Evolutionary conservation across 2,113 vertebrate genomes (phyloP), one percentile per base, ranked within the genome.

Genomic region (Lophotis ruficrista): DNA sequence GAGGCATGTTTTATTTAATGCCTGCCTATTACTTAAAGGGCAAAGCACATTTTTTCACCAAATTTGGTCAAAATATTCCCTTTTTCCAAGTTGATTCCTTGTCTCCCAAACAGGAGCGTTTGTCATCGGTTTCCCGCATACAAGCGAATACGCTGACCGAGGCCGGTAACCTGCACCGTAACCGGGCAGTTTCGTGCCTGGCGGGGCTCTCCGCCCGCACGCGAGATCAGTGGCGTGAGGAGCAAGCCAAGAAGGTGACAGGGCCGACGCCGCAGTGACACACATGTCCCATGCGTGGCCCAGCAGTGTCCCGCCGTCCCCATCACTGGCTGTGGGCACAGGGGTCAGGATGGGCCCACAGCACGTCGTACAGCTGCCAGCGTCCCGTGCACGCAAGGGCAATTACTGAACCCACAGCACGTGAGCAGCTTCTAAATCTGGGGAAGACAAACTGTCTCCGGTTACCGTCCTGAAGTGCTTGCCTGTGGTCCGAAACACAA

Each of bases 21-120:
- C 48, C 17, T 4, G 50, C 28, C 37, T 71, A 37, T 76, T 94
- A 80, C 79, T 84, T 93, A 90, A 84, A 83, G 47, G 84, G 47
- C 56, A 83, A 89, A 90, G 51, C 35, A 33, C 90, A 54, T 89
- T 81, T 93, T 82, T 83, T 66, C 62, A 79, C 87, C 89, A 91
- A 96, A 95, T 97, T 97, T 97, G 94, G 95, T 95, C 83, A 97
- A 91, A 92, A 89, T 50, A 41, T 43, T 93, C 64, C 37, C 45
- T 75, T 60, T 83, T 69, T 50, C 4, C 4, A 2, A 84, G 24
- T 17, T 11, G 65, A 75, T 91, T 86, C 38, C 80, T 78, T 51
- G 43, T 48, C 62, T 93, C 72, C 25, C 64, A 62, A 87, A 66
- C 33, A 72, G 0, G 7, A 91, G 8, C 33, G 21, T 76, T 38